Conservation (phyloP, 2,113 vertebrate species). For the Thalassoma bifasciatum region DNA sequence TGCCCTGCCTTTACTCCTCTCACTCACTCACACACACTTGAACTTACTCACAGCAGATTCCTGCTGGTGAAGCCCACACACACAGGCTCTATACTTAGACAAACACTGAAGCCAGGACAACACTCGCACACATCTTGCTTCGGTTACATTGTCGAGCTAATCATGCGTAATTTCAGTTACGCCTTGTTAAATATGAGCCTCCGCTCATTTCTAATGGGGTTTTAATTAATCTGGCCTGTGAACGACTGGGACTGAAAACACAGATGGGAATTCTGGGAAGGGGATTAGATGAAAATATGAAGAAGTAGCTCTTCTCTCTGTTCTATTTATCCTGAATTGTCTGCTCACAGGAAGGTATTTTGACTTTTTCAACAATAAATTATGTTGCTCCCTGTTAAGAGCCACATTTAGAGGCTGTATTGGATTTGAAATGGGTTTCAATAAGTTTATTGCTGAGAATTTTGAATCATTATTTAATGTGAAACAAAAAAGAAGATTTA, state of each 20-base stretch:
- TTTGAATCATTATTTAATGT: neutral
- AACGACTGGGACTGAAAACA: constrained; percentile 37
- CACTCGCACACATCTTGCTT: neutral
- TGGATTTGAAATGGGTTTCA: neutral
- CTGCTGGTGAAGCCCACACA: constrained; percentile 55
- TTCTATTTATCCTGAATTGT: neutral
- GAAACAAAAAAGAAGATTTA: neutral
- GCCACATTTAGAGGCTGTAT: no score
- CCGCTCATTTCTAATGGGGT: constrained; percentile 25
- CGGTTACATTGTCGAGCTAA: constrained; percentile 26
- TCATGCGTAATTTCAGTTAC: constrained; percentile 37
- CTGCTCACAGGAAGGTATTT: neutral
- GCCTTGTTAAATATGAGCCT: constrained; percentile 38
- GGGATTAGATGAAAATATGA: constrained; percentile 19
- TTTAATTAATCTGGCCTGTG: constrained; percentile 59
- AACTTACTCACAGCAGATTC: constrained; percentile 60
- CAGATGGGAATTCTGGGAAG: constrained; percentile 37
- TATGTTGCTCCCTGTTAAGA: no score
- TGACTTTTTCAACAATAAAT: neutral
- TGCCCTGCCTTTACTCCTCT: constrained; percentile 46
- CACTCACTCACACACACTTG: constrained; percentile 45
- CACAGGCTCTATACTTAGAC: constrained; percentile 16
- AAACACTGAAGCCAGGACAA: constrained; percentile 17
- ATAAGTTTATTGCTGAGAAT: neutral
- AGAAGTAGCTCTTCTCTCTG: neutral